Percentiles rank a stretch among this genome's conserved stretches.
These are phyloP conservation scores for Salvator merianae DNA, from an alignment of 2,113 vertebrate genomes.

Conservation along the genomic window DNA sequence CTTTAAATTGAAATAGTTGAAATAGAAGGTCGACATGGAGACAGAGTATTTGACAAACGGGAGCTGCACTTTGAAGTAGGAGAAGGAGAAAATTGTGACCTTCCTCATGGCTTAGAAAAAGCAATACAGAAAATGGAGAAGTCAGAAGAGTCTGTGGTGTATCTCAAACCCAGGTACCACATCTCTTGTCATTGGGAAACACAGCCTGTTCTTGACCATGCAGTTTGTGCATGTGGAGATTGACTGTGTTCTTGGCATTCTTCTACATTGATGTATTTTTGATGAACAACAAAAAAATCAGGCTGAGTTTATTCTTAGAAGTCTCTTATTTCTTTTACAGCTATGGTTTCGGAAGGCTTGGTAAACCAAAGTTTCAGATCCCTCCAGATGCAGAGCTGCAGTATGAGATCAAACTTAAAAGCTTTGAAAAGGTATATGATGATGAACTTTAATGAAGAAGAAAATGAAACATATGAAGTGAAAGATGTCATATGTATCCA, in stretches of 20 bases:
- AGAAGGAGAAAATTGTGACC: constrained; percentile 84
- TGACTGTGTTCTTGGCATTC: not conserved
- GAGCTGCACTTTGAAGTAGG: constrained; percentile 92
- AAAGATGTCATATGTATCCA: no score
- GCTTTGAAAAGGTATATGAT: constrained; percentile 90
- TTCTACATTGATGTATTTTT: not conserved
- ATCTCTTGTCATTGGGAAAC: not conserved
- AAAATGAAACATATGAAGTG: no score
- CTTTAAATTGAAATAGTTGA: constrained; percentile 78
- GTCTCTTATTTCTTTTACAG: constrained; percentile 61
- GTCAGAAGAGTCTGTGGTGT: constrained; percentile 87
- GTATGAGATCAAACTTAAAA: constrained; percentile 89
- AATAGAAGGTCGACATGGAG: constrained; percentile 81
- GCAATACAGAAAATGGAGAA: constrained; percentile 94
- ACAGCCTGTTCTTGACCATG: not conserved
- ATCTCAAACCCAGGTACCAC: constrained; percentile 87
- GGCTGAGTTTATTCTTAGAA: not conserved
- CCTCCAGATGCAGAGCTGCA: constrained; percentile 84
- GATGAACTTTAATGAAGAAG: not conserved
- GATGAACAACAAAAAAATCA: not conserved
- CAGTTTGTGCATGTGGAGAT: not conserved
- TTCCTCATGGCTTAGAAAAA: constrained; percentile 89
- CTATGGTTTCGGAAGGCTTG: constrained; percentile 87
- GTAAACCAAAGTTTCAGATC: constrained; percentile 86
- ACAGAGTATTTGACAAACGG: constrained; percentile 84